phyloP scores from a whole-genome alignment of 2,888 invertebrate species.

The Oxycera nigricornis region DNA sequence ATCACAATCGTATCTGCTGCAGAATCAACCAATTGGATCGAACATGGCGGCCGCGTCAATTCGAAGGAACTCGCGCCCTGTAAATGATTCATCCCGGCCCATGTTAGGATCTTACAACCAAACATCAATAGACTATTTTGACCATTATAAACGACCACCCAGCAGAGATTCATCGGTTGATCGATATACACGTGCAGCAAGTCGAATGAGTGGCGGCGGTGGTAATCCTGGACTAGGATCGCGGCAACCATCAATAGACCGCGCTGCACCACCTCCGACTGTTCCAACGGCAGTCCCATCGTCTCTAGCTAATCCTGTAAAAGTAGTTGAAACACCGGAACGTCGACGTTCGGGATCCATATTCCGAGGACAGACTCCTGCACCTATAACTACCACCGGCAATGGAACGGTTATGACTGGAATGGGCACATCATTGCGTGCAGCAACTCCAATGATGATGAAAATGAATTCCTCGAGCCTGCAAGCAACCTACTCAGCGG shows the following conservation, averaged over 20 bases:
- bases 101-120: slow-evolving; percentile 62
- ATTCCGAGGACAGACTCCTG: slow-evolving; percentile 63
- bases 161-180: slow-evolving; percentile 88
- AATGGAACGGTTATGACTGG: slow-evolving; percentile 72
- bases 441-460: slow-evolving; percentile 64
- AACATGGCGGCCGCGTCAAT: slow-evolving; percentile 56
- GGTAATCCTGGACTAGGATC: slow-evolving; percentile 66
- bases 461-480: slow-evolving; percentile 56
- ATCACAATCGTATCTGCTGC: slow-evolving; percentile 45
- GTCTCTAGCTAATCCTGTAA: slow-evolving; percentile 4
- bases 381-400: slow-evolving; percentile 63
- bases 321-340: slow-evolving; percentile 55
- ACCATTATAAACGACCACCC: slow-evolving; percentile 91
- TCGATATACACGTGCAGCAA: slow-evolving; percentile 76
- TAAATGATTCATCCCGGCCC: slow-evolving; percentile 64
- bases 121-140: slow-evolving; percentile 88
- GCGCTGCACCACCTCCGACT: slow-evolving; percentile 55
- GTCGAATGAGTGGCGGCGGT: slow-evolving; percentile 65
- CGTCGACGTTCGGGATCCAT: slow-evolving; percentile 67
- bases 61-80: slow-evolving; percentile 65
- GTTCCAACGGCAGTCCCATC: slow-evolving; percentile 7
- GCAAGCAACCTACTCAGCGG: slow-evolving; percentile 61
- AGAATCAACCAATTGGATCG: slow-evolving; percentile 49
- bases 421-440: slow-evolving; percentile 60
- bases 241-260: slow-evolving; percentile 81